These are phyloP conservation scores for Erebia ligea DNA, from an alignment of 2,888 invertebrate species.

Conservation along the genomic window DNA sequence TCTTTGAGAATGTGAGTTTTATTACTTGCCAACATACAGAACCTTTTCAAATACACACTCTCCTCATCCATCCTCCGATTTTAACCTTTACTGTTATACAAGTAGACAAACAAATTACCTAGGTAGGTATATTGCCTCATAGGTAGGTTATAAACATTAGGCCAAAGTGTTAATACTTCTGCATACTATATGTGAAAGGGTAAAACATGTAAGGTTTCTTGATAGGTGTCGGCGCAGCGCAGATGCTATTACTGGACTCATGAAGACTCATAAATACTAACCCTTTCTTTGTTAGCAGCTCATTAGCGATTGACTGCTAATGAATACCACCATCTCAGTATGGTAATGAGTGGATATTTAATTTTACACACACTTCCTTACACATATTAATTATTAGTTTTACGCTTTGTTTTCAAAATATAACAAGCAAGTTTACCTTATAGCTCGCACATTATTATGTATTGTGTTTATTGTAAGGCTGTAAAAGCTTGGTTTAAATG, in stretches of 20 bases:
- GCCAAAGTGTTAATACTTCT: neutral
- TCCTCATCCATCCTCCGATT: no score
- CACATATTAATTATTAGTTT: slow-evolving; percentile 3
- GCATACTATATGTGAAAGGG: neutral
- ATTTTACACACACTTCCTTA: neutral
- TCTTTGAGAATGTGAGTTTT: no score
- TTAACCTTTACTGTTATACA: no score
- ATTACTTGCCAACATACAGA: no score
- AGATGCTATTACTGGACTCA: slow-evolving; percentile 6
- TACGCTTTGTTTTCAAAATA: neutral
- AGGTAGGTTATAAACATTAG: neutral
- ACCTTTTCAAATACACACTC: no score
- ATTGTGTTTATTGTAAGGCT: no score
- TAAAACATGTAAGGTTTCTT: neutral
- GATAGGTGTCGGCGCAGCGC: slow-evolving; percentile 1
- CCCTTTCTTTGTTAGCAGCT: slow-evolving; percentile 5
- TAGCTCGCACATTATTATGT: no score
- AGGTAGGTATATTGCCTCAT: no score
- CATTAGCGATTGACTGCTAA: slow-evolving; percentile 22
- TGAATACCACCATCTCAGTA: neutral
- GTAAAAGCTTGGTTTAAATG: no score
- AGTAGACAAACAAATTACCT: no score
- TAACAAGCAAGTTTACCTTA: no score
- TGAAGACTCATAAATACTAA: neutral
- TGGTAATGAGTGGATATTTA: slow-evolving; percentile 3